Evolutionary conservation across 2,113 vertebrate genomes (phyloP).

Genomic region (Pandion haliaetus): DNA sequence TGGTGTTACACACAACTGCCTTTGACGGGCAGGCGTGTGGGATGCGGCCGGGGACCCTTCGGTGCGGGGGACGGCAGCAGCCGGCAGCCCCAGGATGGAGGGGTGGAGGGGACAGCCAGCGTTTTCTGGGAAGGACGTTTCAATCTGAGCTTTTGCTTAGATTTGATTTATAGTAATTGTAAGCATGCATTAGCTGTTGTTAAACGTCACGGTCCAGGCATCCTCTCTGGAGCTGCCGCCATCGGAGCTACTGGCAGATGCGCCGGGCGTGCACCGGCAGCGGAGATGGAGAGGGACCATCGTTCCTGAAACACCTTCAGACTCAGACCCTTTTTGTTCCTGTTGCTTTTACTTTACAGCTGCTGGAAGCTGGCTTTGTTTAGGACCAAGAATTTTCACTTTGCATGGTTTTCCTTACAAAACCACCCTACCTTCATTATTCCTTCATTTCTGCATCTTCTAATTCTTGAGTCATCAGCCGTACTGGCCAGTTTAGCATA

Average conservation of each 20-base stretch:
- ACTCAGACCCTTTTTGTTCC: not conserved
- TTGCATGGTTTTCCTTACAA: not conserved
- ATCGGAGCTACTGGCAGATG: rapidly evolving
- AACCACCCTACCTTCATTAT: not conserved
- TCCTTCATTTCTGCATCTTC: not conserved
- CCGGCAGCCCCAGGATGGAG: not conserved
- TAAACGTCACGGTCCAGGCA: rapidly evolving
- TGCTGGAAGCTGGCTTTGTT: not conserved
- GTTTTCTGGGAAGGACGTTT: not conserved
- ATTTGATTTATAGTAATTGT: not conserved
- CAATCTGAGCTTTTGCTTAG: not conserved
- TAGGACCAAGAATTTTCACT: not conserved
- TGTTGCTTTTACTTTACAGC: not conserved
- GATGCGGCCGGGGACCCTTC: not conserved
- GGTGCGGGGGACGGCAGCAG: not conserved
- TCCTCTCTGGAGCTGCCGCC: not conserved
- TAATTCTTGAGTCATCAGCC: not conserved
- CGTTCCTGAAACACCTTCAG: not conserved
- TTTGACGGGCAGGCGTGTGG: not conserved
- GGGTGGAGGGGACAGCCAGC: rapidly evolving
- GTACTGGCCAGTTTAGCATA: conserved; percentile 59
- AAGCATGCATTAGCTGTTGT: rapidly evolving
- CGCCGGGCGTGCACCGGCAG: rapidly evolving
- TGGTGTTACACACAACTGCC: not conserved
- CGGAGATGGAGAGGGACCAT: not conserved